Percentiles rank a stretch among this genome's conserved stretches.
These are phyloP conservation scores for Sphyrna mokarran DNA, from an alignment of 2,113 vertebrate genomes.

Conservation along the genomic window DNA sequence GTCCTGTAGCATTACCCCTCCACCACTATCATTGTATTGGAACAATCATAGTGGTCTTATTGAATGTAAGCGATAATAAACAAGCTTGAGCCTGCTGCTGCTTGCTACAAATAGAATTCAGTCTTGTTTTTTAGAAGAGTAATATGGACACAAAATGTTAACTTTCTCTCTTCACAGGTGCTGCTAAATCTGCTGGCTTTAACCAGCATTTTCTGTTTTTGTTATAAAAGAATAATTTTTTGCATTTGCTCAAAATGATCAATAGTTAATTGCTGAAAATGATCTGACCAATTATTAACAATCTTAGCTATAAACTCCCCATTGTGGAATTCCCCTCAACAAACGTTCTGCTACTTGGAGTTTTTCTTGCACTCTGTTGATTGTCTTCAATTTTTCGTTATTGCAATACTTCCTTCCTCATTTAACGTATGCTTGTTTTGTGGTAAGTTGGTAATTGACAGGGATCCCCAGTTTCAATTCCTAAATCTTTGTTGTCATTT, in stretches of 20 bases:
- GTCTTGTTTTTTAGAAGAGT: no score
- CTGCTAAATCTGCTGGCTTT: no score
- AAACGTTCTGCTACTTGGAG: not conserved
- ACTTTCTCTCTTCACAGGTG: no score
- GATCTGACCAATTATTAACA: not conserved
- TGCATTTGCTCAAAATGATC: not conserved
- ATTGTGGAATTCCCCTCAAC: not conserved
- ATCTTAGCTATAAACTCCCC: not conserved
- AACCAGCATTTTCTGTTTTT: no score
- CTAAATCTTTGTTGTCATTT: not conserved
- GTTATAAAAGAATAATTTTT: not conserved
- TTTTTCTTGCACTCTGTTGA: not conserved
- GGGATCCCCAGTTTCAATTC: not conserved
- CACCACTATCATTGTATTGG: not conserved
- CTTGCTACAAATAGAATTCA: not conserved
- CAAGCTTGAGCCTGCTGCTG: not conserved
- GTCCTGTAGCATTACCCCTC: no score
- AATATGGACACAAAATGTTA: no score
- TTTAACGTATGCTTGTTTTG: not conserved
- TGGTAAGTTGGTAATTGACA: not conserved
- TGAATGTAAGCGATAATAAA: not conserved
- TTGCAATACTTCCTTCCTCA: slow-evolving; percentile 23
- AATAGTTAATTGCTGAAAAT: not conserved
- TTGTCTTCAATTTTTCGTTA: not conserved
- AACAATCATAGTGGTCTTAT: not conserved